Conservation (phyloP, 2,113 vertebrate genomes). For the Scortum barcoo region DNA sequence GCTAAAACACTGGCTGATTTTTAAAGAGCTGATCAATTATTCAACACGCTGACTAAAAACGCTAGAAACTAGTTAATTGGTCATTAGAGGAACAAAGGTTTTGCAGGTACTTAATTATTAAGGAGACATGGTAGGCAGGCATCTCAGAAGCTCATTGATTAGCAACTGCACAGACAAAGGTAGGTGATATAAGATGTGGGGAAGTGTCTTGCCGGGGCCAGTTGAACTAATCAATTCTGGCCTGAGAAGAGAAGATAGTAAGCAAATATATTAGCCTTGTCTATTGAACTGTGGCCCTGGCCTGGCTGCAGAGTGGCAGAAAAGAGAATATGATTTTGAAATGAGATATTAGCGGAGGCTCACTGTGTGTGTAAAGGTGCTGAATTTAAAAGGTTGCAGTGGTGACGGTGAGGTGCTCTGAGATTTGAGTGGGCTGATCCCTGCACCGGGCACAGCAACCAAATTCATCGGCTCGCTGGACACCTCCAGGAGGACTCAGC, state of each 20-base stretch:
- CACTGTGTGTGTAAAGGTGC: not conserved
- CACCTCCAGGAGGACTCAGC: slow-evolving; percentile 69
- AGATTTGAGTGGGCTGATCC: slow-evolving; percentile 63
- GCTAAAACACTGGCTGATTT: slow-evolving; percentile 72
- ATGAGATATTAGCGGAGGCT: slow-evolving; percentile 27
- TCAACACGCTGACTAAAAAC: slow-evolving; percentile 77
- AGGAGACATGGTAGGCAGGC: slow-evolving; percentile 67
- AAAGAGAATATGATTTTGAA: slow-evolving; percentile 46
- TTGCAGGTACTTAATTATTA: slow-evolving; percentile 81
- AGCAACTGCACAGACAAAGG: slow-evolving; percentile 58
- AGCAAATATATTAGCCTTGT: slow-evolving; percentile 62
- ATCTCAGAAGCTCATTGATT: slow-evolving; percentile 69
- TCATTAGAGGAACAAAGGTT: slow-evolving; percentile 85
- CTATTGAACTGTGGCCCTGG: slow-evolving; percentile 39
- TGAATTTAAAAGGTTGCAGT: slow-evolving; percentile 32
- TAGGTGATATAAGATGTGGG: slow-evolving; percentile 51
- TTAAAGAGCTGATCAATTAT: slow-evolving; percentile 83
- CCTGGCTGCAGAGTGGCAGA: slow-evolving; percentile 35
- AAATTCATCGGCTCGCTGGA: slow-evolving; percentile 73
- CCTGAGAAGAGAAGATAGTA: slow-evolving; percentile 42
- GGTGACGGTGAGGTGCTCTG: slow-evolving; percentile 29
- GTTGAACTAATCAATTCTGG: slow-evolving; percentile 54
- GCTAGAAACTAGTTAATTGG: slow-evolving; percentile 83
- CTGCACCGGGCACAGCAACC: slow-evolving; percentile 46
- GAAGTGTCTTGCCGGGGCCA: slow-evolving; percentile 18